Evolutionary conservation across 2,113 vertebrate genomes (phyloP).

Genomic region (Marcusenius ussheri): DNA sequence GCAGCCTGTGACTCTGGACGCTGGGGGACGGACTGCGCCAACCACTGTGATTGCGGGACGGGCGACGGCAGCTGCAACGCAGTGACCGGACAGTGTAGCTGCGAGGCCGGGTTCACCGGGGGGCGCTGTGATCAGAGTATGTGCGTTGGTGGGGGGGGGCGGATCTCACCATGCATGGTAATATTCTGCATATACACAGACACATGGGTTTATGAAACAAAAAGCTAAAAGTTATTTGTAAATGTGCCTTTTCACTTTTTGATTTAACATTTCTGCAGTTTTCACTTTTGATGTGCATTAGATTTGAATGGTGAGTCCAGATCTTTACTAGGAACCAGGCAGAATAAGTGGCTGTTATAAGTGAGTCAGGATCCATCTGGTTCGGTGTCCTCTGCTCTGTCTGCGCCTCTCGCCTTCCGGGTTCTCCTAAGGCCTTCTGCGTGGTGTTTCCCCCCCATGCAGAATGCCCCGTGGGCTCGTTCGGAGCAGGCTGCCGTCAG

Average conservation of each 20-base stretch:
- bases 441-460: not conserved
- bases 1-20: constrained; percentile 61
- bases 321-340: not conserved
- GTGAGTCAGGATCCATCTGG: not conserved
- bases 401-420: not conserved
- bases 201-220: not conserved
- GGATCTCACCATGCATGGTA: not conserved
- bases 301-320: not conserved
- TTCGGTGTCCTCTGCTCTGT: not conserved
- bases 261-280: not conserved
- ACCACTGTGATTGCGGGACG: constrained; percentile 58
- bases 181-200: not conserved
- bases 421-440: not conserved
- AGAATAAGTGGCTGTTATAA: not conserved
- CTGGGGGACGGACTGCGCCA: constrained; percentile 63
- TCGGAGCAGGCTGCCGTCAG: constrained; percentile 56
- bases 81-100: constrained; percentile 55
- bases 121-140: constrained; percentile 59
- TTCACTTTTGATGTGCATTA: not conserved
- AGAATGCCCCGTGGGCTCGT: constrained; percentile 66
- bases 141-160: constrained; percentile 31
- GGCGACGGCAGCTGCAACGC: constrained; percentile 54
- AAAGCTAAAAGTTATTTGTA: not conserved
- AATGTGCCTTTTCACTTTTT: not conserved
- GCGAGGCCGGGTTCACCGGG: constrained; percentile 59